Conservation (phyloP, 2,113 vertebrate genomes). For the Speoplatyrhinus poulsoni region DNA sequence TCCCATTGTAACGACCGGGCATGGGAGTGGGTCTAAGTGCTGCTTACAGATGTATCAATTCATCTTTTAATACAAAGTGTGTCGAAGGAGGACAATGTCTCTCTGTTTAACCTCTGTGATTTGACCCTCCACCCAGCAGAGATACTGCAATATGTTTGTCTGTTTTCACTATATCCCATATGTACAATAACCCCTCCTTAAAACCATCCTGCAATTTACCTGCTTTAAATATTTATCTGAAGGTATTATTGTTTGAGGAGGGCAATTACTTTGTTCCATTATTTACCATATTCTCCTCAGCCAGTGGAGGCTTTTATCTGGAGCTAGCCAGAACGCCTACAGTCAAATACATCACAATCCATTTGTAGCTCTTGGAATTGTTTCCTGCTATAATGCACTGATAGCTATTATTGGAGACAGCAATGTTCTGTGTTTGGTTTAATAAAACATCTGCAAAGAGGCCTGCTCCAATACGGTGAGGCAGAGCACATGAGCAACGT, state of each 20-base stretch:
- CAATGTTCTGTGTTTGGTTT: slow-evolving; percentile 35
- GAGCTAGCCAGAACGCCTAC: slow-evolving; percentile 39
- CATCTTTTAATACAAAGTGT: slow-evolving; percentile 84
- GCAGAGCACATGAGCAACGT: too few relatives aligned
- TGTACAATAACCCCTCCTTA: slow-evolving; percentile 77
- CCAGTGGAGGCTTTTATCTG: slow-evolving; percentile 65
- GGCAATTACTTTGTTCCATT: slow-evolving; percentile 79
- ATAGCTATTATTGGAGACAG: slow-evolving; percentile 38
- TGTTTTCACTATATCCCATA: slow-evolving; percentile 66
- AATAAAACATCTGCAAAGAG: slow-evolving; percentile 20
- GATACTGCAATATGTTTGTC: slow-evolving; percentile 61
- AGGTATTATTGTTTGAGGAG: slow-evolving; percentile 75
- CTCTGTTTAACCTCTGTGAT: slow-evolving; percentile 57
- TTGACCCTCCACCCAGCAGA: slow-evolving; percentile 20
- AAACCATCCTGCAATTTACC: slow-evolving; percentile 67
- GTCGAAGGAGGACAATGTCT: slow-evolving; percentile 74
- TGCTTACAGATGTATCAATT: slow-evolving; percentile 84
- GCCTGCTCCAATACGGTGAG: slow-evolving; percentile 6
- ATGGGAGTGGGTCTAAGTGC: slow-evolving; percentile 85
- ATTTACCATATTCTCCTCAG: slow-evolving; percentile 67
- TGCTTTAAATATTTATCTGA: slow-evolving; percentile 79
- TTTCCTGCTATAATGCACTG: slow-evolving; percentile 53
- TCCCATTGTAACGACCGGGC: slow-evolving; percentile 78
- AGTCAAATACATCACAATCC: slow-evolving; percentile 56
- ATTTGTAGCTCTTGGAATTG: slow-evolving; percentile 67